These are phyloP conservation scores for Ornithorhynchus anatinus DNA, from an alignment of 2,113 vertebrate species.

Conservation along the genomic window DNA sequence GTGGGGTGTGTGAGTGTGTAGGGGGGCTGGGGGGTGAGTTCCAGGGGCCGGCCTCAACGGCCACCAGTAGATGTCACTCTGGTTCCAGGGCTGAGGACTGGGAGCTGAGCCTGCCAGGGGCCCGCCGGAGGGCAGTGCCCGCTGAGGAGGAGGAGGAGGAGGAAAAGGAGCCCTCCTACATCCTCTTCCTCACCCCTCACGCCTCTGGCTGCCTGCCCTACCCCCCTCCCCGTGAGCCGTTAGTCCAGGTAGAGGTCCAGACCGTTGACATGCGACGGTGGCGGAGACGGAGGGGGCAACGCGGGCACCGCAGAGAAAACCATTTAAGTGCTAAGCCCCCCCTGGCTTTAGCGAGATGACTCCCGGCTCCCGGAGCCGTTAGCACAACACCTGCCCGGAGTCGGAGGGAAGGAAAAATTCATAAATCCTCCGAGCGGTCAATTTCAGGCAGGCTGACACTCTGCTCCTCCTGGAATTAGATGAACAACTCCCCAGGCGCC, in stretches of 20 bases:
- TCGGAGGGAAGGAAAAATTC: conserved; percentile 61
- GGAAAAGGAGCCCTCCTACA: no score
- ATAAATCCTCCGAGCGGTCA: conserved; percentile 65
- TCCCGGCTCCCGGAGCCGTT: conserved; percentile 34
- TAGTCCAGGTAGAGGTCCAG: conserved; percentile 22
- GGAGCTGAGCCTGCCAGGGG: no score
- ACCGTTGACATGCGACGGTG: conserved; percentile 69
- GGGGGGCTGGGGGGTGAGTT: no score
- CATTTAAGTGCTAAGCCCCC: conserved; percentile 75
- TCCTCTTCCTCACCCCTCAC: rapidly evolving
- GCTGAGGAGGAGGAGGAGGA: no score
- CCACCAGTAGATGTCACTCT: no score
- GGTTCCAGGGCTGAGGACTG: no score
- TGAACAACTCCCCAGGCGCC: not conserved
- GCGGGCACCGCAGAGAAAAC: conserved; percentile 64
- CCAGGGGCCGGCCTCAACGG: no score
- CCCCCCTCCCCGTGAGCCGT: not conserved
- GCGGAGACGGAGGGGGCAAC: no score
- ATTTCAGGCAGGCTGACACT: conserved; percentile 38
- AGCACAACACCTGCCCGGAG: conserved; percentile 58
- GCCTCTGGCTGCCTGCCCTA: not conserved
- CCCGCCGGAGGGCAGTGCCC: no score
- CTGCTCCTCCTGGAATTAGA: conserved; percentile 52
- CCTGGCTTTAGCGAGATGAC: conserved; percentile 55
- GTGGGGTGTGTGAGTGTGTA: no score